phyloP scores from a whole-genome alignment of 1,140 invertebrate genomes.

The Cepaea nemoralis region DNA sequence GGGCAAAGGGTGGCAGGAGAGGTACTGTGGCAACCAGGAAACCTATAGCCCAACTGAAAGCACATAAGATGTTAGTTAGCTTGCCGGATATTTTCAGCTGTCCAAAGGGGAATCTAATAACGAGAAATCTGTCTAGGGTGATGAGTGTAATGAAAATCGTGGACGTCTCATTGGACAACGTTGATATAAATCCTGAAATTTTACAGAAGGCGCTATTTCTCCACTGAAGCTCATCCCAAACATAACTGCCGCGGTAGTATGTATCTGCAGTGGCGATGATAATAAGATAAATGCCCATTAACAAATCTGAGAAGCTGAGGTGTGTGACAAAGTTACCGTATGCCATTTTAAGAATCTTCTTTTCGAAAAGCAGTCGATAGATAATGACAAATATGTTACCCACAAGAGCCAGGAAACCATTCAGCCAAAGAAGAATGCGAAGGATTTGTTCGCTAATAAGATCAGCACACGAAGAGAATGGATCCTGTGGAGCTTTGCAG shows the following conservation, averaged over 20 bases:
- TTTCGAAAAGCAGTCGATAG: slow-evolving; percentile 17
- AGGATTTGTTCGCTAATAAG: slow-evolving; percentile 42
- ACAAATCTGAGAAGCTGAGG: slow-evolving; percentile 55
- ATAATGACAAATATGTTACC: slow-evolving; percentile 52
- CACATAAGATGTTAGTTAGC: slow-evolving; percentile 7
- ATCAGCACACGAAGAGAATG: slow-evolving; percentile 53
- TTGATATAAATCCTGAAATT: slow-evolving; percentile 54
- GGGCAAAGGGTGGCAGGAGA: slow-evolving; percentile 25
- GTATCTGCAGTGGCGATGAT: slow-evolving; percentile 58
- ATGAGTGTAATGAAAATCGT: slow-evolving; percentile 54
- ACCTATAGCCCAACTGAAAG: slow-evolving; percentile 16
- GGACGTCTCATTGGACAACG: slow-evolving; percentile 57
- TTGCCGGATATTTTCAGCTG: slow-evolving; percentile 8
- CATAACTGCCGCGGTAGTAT: slow-evolving; percentile 51
- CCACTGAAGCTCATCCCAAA: slow-evolving; percentile 52
- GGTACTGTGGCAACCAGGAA: slow-evolving; percentile 20
- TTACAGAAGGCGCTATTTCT: slow-evolving; percentile 49
- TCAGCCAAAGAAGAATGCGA: slow-evolving; percentile 48
- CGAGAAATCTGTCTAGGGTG: slow-evolving; percentile 53
- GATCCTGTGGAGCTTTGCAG: slow-evolving; percentile 48
- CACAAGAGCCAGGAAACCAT: slow-evolving; percentile 42
- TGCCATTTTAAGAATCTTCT: background rate
- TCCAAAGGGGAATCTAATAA: slow-evolving; percentile 42
- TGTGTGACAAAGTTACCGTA: slow-evolving; percentile 52
- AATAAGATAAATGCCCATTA: slow-evolving; percentile 64